Base-by-base conservation (phyloP, 2,888 invertebrate genomes). In the Nephrotoma guestfalica region DNA sequence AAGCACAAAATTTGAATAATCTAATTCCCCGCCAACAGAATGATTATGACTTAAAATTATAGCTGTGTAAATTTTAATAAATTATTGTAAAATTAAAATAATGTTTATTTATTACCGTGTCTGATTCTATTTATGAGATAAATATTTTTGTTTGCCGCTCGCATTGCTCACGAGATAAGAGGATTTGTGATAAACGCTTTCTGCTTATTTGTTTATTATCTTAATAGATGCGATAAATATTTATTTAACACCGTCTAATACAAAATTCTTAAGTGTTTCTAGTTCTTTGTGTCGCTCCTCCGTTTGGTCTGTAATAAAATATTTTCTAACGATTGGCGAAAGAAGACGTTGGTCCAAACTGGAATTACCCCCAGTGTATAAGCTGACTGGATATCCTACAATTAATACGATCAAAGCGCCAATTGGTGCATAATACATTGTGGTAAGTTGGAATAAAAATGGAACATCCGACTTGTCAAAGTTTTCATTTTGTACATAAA, bases 381-480 rank as follows among this genome's bases (percentile, higher is more conserved):
- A 93, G 89, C 95, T 95, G 90, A 94, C 93, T 11, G 93, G 90
- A 4, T 94, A 91, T 0, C 94, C 94, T 6, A 95, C 92, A 4
- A 94, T 89, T 2, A 95, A 91, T 0, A 94, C 93, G 0, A 94
- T 91, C 0, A 93, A 88, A 0, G 93, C 93, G 0, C 95, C 95
- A 2, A 94, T 93, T n/a, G 94, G 91, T 0, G 94, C 93, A 89
- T 95, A 95, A 91, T 94, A 95, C 88, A 95, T 94, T 90, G 95
- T 95, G 0, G 95, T 94, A 87, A 95, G 92, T 18, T 93, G 91
- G 90, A 94, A 95, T 41, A 88, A 18, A 30, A 30, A 71, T 71
- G 71, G 71, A 0, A 71, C 71, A 30, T 11, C 11, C 4, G 71
- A 71, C 4, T 30, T 71, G 9, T 71, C 71, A 71, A 71, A 71